phyloP scores from a whole-genome alignment of 2,888 invertebrate genomes.

The Hydrotaea diabolus region DNA sequence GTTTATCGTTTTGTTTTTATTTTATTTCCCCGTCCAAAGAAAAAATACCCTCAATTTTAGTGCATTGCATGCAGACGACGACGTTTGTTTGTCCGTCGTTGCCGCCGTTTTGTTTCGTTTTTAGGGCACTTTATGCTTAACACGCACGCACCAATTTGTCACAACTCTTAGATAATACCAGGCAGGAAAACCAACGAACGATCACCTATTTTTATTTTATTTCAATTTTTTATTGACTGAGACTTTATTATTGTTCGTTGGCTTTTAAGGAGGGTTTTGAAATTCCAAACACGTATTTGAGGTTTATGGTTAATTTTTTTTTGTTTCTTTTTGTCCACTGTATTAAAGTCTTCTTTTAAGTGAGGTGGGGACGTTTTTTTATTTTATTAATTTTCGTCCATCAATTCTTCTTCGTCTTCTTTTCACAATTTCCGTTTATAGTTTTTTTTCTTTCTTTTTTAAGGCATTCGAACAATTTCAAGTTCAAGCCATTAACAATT shows the following conservation, averaged over 20 bases:
- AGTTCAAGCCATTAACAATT: conserved; percentile 68
- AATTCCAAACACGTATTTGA: conserved; percentile 59
- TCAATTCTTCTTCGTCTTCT: background rate
- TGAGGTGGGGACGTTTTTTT: conserved; percentile 11
- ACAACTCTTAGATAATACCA: conserved; percentile 39
- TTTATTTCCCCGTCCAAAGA: background rate
- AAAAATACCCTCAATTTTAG: background rate
- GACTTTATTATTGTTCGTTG: conserved; percentile 34
- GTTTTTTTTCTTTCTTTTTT: conserved; percentile 35
- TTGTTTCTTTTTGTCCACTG: conserved; percentile 14
- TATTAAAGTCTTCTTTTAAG: background rate
- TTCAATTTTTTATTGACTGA: background rate
- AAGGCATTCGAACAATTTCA: conserved; percentile 57
- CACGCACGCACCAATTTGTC: conserved; percentile 44
- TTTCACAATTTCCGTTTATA: conserved; percentile 16
- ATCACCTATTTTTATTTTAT: conserved; percentile 7
- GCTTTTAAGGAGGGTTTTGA: conserved; percentile 21
- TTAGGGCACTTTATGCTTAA: conserved; percentile 60
- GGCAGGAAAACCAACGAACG: conserved; percentile 30
- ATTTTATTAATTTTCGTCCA: background rate
- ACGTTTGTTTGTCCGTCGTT: background rate
- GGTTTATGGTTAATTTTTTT: conserved; percentile 54
- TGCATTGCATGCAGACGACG: conserved; percentile 13
- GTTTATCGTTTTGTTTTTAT: conserved; percentile 12
- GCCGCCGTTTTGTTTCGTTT: conserved; percentile 39